Percentiles rank a stretch among this genome's conserved stretches.
Evolutionary conservation across 2,113 vertebrate species (phyloP).

Genomic region (Coptodon bakossiorum): DNA sequence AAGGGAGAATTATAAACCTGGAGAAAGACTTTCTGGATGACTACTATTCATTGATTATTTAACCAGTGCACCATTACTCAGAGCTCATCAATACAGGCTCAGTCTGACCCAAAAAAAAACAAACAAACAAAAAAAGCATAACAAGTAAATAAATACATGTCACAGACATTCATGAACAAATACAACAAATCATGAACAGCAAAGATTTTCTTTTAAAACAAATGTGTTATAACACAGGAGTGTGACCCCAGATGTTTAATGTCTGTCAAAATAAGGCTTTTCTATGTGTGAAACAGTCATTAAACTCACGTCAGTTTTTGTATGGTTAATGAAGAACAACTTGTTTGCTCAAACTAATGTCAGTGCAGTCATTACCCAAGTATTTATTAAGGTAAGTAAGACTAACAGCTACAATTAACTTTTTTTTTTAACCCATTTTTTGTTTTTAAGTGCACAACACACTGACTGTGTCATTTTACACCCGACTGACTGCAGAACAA

Average conservation of each 20-base stretch:
- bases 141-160: slow-evolving; percentile 59
- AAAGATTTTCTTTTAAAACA: background rate
- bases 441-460: background rate
- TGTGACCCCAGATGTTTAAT: slow-evolving; percentile 1
- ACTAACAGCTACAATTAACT: background rate
- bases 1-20: background rate
- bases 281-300: background rate
- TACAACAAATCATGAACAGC: slow-evolving; percentile 15
- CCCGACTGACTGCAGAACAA: background rate
- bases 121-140: background rate
- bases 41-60: slow-evolving; percentile 4
- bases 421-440: background rate
- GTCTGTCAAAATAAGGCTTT: background rate
- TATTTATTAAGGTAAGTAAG: background rate
- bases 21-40: background rate
- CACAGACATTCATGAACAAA: slow-evolving; percentile 31
- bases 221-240: background rate
- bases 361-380: background rate
- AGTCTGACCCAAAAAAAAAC: slow-evolving; percentile 3
- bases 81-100: slow-evolving; percentile 40
- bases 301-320: background rate
- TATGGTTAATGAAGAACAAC: background rate
- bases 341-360: background rate
- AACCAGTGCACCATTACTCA: slow-evolving; percentile 20
- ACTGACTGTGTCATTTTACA: background rate